Evolutionary conservation across 1,140 invertebrate genomes (phyloP).

Genomic region (Pogonognathellus flavescens): DNA sequence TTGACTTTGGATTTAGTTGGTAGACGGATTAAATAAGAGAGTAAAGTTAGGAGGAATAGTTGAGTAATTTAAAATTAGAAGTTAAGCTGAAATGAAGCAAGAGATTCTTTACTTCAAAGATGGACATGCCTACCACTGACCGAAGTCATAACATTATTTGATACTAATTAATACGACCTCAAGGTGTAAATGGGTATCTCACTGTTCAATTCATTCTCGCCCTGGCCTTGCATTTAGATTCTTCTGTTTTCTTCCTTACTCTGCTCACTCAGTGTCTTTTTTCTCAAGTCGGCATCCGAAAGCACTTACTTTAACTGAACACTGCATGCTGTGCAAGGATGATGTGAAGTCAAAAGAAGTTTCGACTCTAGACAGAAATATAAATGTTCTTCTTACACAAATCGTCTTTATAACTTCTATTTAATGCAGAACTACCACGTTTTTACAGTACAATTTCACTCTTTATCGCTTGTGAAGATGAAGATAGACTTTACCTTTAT

Average conservation of each 20-base stretch:
- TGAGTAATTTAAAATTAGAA: constrained; percentile 42
- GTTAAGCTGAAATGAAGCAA: neutral
- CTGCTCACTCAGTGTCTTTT: constrained; percentile 21
- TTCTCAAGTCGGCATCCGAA: constrained; percentile 35
- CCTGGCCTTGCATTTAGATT: constrained; percentile 11
- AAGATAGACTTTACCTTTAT: neutral
- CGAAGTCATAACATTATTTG: constrained; percentile 56
- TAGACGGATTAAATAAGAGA: neutral
- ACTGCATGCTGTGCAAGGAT: constrained; percentile 31
- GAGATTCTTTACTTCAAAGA: neutral
- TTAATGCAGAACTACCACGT: neutral
- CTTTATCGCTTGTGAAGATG: neutral
- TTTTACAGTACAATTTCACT: neutral
- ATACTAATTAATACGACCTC: constrained; percentile 59
- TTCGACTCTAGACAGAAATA: constrained; percentile 38
- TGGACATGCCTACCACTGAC: neutral
- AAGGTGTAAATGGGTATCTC: constrained; percentile 50
- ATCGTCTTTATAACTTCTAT: no score
- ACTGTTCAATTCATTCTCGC: constrained; percentile 49
- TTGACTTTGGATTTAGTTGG: no score
- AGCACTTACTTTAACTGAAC: constrained; percentile 35
- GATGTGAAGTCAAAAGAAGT: constrained; percentile 33
- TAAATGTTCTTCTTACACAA: constrained; percentile 19
- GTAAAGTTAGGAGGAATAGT: neutral
- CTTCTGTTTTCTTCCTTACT: neutral